A percentile compares a stretch with the other conserved stretches of the same genome.
These are phyloP conservation scores for Erannis defoliaria DNA, from an alignment of 2,888 invertebrate species.

Conservation along the genomic window DNA sequence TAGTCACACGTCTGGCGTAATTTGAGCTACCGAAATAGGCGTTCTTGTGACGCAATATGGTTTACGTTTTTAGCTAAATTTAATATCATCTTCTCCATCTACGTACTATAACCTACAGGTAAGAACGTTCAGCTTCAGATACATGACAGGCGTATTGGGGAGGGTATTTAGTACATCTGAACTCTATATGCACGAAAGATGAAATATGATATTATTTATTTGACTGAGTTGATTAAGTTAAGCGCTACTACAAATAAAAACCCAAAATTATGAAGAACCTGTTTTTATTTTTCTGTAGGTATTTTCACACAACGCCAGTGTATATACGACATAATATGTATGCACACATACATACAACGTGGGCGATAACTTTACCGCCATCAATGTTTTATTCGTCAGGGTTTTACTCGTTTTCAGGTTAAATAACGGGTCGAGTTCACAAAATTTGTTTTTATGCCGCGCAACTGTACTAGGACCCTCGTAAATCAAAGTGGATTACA, in stretches of 20 bases:
- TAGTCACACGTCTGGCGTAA: slow-evolving; percentile 32
- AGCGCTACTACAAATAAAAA: too few species aligned
- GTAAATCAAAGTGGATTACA: slow-evolving; percentile 34
- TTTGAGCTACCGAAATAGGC: slow-evolving; percentile 26
- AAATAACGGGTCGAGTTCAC: slow-evolving; percentile 32
- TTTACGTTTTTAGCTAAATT: slow-evolving; percentile 16
- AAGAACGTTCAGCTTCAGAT: too few species aligned
- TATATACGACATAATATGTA: too few species aligned
- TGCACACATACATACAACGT: slow-evolving; percentile 18
- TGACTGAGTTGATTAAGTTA: too few species aligned
- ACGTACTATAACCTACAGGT: slow-evolving; percentile 1
- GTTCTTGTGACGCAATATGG: slow-evolving; percentile 21
- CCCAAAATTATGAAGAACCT: too few species aligned
- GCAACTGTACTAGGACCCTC: slow-evolving; percentile 31
- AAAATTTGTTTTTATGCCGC: slow-evolving; percentile 31
- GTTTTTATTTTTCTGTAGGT: too few species aligned
- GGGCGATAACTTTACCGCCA: slow-evolving; percentile 30
- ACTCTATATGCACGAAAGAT: too few species aligned
- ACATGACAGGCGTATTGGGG: too few species aligned
- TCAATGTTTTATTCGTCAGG: slow-evolving; percentile 32
- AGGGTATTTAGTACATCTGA: too few species aligned
- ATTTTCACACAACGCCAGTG: too few species aligned
- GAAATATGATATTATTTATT: too few species aligned
- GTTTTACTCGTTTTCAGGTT: slow-evolving; percentile 33
- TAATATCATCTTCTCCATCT: slow-evolving; percentile 1